These are phyloP conservation scores for Muntiacus muntjak DNA, from an alignment of 2,113 vertebrate genomes.

Conservation along the genomic window DNA sequence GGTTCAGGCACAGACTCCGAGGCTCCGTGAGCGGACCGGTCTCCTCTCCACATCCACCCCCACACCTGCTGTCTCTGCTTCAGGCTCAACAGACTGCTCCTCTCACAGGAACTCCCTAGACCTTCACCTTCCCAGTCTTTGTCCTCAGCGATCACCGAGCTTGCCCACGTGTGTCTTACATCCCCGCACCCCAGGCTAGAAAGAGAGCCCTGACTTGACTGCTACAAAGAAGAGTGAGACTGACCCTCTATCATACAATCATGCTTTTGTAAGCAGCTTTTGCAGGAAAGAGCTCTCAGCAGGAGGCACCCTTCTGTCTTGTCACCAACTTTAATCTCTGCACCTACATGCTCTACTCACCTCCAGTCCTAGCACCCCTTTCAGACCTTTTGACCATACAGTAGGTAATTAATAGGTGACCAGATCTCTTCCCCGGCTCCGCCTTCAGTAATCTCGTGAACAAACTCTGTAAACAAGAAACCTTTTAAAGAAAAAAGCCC, in stretches of 20 bases:
- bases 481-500: not conserved
- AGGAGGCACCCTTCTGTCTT: not conserved
- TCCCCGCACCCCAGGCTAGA: not conserved
- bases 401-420: not conserved
- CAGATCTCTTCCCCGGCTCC: not conserved
- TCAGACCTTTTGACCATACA: not conserved
- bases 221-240: not conserved
- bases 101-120: accelerated
- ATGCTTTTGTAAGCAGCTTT: not conserved
- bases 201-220: not conserved
- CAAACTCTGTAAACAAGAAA: not conserved
- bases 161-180: not conserved
- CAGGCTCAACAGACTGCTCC: not conserved
- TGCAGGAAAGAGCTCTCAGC: not conserved
- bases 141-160: not conserved
- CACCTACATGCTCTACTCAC: not conserved
- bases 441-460: not conserved
- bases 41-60: not conserved
- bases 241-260: not conserved
- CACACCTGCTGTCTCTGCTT: accelerated
- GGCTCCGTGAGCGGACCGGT: accelerated
- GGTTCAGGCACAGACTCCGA: not conserved
- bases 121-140: not conserved
- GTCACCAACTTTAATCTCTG: not conserved
- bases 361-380: not conserved